Evolutionary conservation across 2,113 vertebrate species (phyloP).

Genomic region (Struthio camelus): DNA sequence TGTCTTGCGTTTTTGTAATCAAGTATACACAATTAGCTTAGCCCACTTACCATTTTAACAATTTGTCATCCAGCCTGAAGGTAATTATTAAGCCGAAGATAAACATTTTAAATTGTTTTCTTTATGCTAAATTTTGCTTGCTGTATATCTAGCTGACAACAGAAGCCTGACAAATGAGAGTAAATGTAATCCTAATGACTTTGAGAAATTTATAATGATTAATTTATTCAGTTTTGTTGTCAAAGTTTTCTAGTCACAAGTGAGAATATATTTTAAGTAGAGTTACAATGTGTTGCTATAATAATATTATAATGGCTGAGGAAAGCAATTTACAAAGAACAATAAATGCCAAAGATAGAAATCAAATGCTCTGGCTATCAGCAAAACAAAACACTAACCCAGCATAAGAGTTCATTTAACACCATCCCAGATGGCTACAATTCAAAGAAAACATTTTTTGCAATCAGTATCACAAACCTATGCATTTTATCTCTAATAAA

Average conservation of each 20-base stretch:
- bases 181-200: background rate
- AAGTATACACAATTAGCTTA: background rate
- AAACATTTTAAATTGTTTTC: background rate
- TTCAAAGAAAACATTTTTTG: background rate
- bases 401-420: background rate
- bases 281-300: background rate
- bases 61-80: background rate
- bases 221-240: conserved; percentile 3
- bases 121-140: background rate
- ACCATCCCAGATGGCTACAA: conserved; percentile 26
- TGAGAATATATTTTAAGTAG: background rate
- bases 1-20: background rate
- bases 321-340: conserved; percentile 35
- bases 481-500: background rate
- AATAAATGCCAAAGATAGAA: conserved; percentile 38
- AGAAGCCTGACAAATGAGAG: background rate
- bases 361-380: conserved; percentile 19
- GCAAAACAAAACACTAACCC: conserved; percentile 18
- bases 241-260: background rate
- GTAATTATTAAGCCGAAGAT: background rate
- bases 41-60: background rate
- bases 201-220: background rate
- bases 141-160: background rate
- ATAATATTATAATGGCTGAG: background rate
- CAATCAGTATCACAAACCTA: background rate